These are phyloP conservation scores for Steatocranus sp. DNA, from an alignment of 2,797 vertebrate species.

Conservation along the genomic window DNA sequence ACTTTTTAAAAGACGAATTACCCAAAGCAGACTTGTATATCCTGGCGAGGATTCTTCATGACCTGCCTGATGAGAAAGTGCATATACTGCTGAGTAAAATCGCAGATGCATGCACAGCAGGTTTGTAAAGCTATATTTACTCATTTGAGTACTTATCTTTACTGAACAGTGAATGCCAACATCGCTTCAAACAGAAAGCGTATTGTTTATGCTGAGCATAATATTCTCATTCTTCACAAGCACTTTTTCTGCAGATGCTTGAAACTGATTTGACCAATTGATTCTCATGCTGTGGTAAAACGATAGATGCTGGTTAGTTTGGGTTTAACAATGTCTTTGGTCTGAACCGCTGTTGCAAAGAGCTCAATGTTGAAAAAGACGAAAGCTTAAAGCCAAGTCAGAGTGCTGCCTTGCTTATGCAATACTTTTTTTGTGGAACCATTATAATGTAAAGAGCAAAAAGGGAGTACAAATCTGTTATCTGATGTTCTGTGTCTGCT, in stretches of 20 bases:
- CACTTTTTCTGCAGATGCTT: not conserved
- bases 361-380: not conserved
- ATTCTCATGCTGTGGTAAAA: not conserved
- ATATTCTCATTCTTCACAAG: not conserved
- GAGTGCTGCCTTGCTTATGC: not conserved
- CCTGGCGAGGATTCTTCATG: slow-evolving; percentile 81
- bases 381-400: not conserved
- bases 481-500: not conserved
- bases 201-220: not conserved
- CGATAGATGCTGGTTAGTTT: not conserved
- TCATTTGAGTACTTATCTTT: not conserved
- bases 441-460: not conserved
- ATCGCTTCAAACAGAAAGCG: not conserved
- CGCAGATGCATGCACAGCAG: slow-evolving; percentile 75
- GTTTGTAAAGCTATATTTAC: slow-evolving; percentile 17
- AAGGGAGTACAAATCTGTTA: not conserved
- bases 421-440: not conserved
- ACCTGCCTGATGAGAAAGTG: slow-evolving; percentile 79
- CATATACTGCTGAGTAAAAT: slow-evolving; percentile 78
- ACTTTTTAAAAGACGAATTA: slow-evolving; percentile 81
- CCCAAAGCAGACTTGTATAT: slow-evolving; percentile 88
- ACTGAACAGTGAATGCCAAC: not conserved
- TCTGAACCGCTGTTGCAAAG: not conserved
- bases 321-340: not conserved
- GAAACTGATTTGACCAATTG: not conserved